Conservation (phyloP, 2,113 vertebrate species). For the Eonycteris spelaea region DNA sequence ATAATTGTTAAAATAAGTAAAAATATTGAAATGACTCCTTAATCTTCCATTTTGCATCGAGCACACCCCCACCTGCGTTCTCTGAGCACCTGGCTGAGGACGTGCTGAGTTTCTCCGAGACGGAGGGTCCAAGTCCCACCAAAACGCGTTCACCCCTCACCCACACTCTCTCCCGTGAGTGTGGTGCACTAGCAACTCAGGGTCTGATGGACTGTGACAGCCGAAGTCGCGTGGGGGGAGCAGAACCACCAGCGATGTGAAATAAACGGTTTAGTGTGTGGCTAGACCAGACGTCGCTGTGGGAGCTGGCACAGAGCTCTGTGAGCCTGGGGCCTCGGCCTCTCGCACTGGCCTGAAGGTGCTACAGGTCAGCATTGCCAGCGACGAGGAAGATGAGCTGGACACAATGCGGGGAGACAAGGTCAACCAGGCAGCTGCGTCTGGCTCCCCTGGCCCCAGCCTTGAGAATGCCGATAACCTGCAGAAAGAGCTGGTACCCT, state of each 20-base stretch:
- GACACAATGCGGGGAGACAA: background rate
- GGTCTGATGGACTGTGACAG: background rate
- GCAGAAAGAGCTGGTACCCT: background rate
- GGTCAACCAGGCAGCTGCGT: background rate
- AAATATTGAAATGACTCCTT: background rate
- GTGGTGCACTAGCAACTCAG: background rate
- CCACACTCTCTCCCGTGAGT: background rate
- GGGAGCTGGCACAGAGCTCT: background rate
- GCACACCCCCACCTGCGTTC: background rate
- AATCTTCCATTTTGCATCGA: background rate
- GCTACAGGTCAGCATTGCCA: too few relatives aligned
- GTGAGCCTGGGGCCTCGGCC: background rate
- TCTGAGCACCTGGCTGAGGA: background rate
- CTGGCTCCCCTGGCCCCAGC: background rate
- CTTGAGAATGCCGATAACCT: background rate
- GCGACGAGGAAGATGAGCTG: background rate
- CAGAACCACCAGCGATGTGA: fast-evolving
- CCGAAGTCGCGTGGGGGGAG: background rate
- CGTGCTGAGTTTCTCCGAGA: background rate
- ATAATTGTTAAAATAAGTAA: background rate
- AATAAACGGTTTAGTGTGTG: background rate
- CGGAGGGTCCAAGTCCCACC: background rate
- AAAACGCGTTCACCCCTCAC: background rate
- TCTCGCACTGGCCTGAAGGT: background rate
- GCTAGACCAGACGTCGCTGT: background rate